Base-by-base conservation (phyloP, 2,113 vertebrate species). In the Erpornis zantholeuca region DNA sequence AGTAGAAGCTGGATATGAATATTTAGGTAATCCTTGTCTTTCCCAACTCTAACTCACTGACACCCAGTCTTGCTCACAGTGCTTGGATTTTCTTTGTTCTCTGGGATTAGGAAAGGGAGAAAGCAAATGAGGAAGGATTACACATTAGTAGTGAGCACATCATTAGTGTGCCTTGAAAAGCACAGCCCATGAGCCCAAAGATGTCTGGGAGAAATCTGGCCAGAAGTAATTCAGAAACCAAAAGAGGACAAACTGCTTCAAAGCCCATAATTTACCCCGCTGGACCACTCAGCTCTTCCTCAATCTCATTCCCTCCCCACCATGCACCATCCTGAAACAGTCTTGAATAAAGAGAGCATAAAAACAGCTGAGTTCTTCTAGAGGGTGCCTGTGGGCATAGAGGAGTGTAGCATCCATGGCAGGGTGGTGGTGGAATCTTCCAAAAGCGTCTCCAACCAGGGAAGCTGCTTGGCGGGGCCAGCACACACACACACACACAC, bases 381-480 rank as follows among this genome's bases (percentile, higher is more conserved):
- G 1, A 8, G 9, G 5, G 0, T 40, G 52, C 4, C 29, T 79
- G 9, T 25, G 19, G 29, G 35, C 11, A 20, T 1, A n/a, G n/a
- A n/a, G n/a, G n/a, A n/a, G n/a, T n/a, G n/a, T n/a, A n/a, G n/a
- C n/a, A n/a, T n/a, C n/a, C n/a, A n/a, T n/a, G n/a, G n/a, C n/a
- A n/a, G n/a, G n/a, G n/a, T n/a, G n/a, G n/a, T n/a, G n/a, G n/a
- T n/a, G n/a, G n/a, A n/a, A n/a, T n/a, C n/a, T n/a, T n/a, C n/a
- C n/a, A n/a, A n/a, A n/a, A n/a, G n/a, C n/a, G n/a, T n/a, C n/a
- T n/a, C n/a, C n/a, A n/a, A n/a, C n/a, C n/a, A n/a, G n/a, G n/a
- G n/a, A n/a, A n/a, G n/a, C n/a, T n/a, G n/a, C n/a, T n/a, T n/a
- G n/a, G n/a, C n/a, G n/a, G n/a, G n/a, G n/a, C n/a, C n/a, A n/a